Evolutionary conservation across 2,113 vertebrate genomes (phyloP).

Genomic region (Poecile atricapillus): DNA sequence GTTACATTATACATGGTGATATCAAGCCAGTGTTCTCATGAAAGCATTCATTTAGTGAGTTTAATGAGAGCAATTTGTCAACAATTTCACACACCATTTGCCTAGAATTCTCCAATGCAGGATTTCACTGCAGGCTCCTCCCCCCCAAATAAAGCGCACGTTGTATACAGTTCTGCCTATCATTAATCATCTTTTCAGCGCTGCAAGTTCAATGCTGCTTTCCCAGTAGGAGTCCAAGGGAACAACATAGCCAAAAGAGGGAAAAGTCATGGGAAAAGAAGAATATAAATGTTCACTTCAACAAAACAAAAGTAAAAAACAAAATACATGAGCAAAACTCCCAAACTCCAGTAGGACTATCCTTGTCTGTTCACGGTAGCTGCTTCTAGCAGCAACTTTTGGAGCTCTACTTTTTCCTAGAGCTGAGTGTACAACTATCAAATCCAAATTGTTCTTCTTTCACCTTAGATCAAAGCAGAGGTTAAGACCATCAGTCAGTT

Average conservation of each 20-base stretch:
- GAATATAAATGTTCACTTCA: slow-evolving; percentile 20
- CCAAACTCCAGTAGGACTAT: not conserved
- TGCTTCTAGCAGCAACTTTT: not conserved
- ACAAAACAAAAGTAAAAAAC: not conserved
- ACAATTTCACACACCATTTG: slow-evolving; percentile 81
- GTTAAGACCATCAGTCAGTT: not conserved
- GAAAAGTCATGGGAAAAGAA: slow-evolving; percentile 48
- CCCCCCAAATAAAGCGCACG: slow-evolving; percentile 63
- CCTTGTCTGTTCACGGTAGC: not conserved
- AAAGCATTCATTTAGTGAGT: slow-evolving; percentile 64
- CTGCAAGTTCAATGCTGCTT: slow-evolving; percentile 57
- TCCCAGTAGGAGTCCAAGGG: slow-evolving; percentile 45
- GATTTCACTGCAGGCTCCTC: slow-evolving; percentile 42
- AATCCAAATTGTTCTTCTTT: not conserved
- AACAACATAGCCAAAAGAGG: slow-evolving; percentile 42
- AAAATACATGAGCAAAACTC: not conserved
- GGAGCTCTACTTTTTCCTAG: not conserved
- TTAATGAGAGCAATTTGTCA: slow-evolving; percentile 82
- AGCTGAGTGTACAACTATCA: not conserved
- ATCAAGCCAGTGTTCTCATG: slow-evolving; percentile 46
- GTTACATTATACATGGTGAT: slow-evolving; percentile 19
- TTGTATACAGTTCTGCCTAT: slow-evolving; percentile 58
- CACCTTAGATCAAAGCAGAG: not conserved
- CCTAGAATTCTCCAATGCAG: slow-evolving; percentile 63
- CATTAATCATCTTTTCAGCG: slow-evolving; percentile 76